Evolutionary conservation across 2,888 invertebrate genomes (phyloP).

Genomic region (Lasioglossum morio): DNA sequence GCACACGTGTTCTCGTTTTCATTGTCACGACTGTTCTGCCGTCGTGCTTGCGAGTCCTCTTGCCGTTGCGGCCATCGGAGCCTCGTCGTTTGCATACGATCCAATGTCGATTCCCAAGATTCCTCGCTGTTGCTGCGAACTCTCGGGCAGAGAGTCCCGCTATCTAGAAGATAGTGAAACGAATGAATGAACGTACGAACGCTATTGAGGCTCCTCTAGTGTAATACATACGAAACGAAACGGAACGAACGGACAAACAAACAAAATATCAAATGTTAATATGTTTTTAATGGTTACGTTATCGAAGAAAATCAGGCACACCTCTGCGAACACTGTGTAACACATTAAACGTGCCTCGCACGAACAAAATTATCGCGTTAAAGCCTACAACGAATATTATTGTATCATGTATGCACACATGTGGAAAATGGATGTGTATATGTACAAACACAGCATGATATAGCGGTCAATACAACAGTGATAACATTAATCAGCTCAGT

Average conservation of each 20-base stretch:
- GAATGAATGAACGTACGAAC: background rate
- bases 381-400: background rate
- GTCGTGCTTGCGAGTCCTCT: constrained; percentile 66
- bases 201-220: background rate
- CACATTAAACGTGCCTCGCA: background rate
- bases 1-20: constrained; percentile 44
- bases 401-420: background rate
- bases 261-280: background rate
- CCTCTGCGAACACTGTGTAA: background rate
- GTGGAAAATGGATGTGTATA: background rate
- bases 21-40: constrained; percentile 50
- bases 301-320: background rate
- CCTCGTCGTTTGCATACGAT: constrained; percentile 72
- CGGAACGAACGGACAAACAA: background rate
- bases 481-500: constrained; percentile 12
- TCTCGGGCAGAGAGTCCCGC: constrained; percentile 82
- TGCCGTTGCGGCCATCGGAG: constrained; percentile 78
- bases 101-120: constrained; percentile 84
- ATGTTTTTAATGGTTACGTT: background rate
- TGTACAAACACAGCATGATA: background rate
- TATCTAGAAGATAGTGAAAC: constrained; percentile 7
- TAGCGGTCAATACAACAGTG: constrained; percentile 31
- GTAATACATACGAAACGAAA: background rate
- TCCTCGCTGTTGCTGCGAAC: constrained; percentile 87
- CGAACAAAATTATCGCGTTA: background rate